Base-by-base conservation (phyloP, 2,113 vertebrate species). In the Python bivittatus region DNA sequence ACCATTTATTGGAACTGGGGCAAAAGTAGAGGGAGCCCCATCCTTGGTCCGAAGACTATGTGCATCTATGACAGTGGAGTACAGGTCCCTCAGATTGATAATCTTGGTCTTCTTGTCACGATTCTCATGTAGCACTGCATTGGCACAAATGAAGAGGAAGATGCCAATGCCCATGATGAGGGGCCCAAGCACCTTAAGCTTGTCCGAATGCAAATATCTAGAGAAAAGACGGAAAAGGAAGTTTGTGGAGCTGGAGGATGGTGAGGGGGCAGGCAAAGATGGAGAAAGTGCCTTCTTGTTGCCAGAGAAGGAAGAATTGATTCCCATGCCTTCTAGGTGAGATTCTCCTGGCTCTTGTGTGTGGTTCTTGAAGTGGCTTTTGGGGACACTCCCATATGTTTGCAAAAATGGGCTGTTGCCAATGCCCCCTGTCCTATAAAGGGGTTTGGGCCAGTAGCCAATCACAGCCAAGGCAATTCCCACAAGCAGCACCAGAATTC, bases 91-190 rank as follows among this genome's bases (percentile, higher is more conserved):
- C 91, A 99, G 96, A 95, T 99, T 99, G 96, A 99, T 99, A 91
- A 99, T 97, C 96, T 99, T 99, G 56, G 99, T 99, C 97, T 99
- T 99, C 95, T 98, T 98, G 98, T 99, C 99, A 0, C 99, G 97
- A 96, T 99, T 99, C 95, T 99, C 99, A 0, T 99, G 99, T 92
- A 99, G 96, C 79, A 99, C 99, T 0, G 99, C 99, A 29, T 99
- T 99, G 54, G 98, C 99, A 22, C 99, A 99, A 94, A 99, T 99
- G 96, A 99, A 99, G 54, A 99, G 98, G 96, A 99, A 99, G 94
- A 99, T 99, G 85, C 99, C 99, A 0, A 99, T 98, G 2, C 99
- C 99, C 99, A 99, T 99, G 95, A 99, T 98, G 88, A 99, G 98
- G 13, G 99, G 99, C 2, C 99, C 99, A 3, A 99, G 97, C 72